phyloP scores from a whole-genome alignment of 2,113 vertebrate genomes.

The Semicossyphus pulcher region DNA sequence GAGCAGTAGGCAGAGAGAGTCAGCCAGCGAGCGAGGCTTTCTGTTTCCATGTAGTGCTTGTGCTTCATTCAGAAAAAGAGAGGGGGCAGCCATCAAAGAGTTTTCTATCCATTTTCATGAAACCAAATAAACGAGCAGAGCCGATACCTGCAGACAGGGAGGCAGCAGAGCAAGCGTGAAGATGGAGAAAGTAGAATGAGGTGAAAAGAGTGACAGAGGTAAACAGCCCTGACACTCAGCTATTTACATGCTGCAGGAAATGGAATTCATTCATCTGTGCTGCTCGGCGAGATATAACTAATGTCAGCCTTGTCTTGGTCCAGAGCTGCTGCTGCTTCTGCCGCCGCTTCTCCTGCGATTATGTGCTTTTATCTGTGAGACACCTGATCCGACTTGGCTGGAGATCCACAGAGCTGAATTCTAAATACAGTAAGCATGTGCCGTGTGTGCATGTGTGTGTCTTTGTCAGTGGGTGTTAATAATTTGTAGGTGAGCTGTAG shows the following conservation, averaged over 20 bases:
- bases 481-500: constrained; percentile 32
- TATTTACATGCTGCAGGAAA: constrained; percentile 49
- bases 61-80: constrained; percentile 85
- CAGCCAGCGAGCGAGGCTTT: constrained; percentile 56
- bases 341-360: constrained; percentile 41
- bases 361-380: constrained; percentile 58
- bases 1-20: constrained; percentile 55
- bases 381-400: constrained; percentile 58
- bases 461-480: constrained; percentile 46
- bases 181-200: constrained; percentile 52
- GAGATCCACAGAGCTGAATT: constrained; percentile 57
- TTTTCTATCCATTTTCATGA: constrained; percentile 56
- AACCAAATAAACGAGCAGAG: constrained; percentile 42
- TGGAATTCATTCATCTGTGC: constrained; percentile 55
- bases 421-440: constrained; percentile 74
- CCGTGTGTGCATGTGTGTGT: constrained; percentile 32
- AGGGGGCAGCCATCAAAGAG: constrained; percentile 65
- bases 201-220: constrained; percentile 38
- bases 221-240: constrained; percentile 23
- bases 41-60: constrained; percentile 62
- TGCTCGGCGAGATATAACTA: constrained; percentile 50
- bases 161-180: constrained; percentile 24
- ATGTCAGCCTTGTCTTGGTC: constrained; percentile 29
- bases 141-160: constrained; percentile 24
- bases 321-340: constrained; percentile 28